Conservation (phyloP, 2,113 vertebrate genomes). For the Thomomys bottae region DNA sequence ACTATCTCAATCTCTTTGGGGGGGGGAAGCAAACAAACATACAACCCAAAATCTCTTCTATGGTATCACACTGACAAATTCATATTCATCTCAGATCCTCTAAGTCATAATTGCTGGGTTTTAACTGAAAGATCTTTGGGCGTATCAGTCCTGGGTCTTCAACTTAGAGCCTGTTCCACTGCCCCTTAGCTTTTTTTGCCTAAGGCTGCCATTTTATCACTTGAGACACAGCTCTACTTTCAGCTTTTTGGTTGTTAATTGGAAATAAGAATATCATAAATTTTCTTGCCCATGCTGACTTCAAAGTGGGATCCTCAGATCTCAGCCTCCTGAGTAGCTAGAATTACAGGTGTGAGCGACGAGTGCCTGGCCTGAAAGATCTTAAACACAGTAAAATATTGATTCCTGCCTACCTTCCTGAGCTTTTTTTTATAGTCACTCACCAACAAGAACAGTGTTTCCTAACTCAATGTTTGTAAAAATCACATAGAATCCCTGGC, state of each 20-base stretch:
- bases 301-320: too few relatives aligned
- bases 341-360: too few relatives aligned
- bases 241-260: too few relatives aligned
- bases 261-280: too few relatives aligned
- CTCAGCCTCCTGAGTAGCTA: too few relatives aligned
- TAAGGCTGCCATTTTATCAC: too few relatives aligned
- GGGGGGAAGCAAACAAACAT: neutral
- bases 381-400: neutral
- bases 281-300: too few relatives aligned
- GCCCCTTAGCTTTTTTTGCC: too few relatives aligned
- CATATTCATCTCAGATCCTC: neutral
- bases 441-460: neutral
- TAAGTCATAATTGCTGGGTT: neutral
- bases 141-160: too few relatives aligned
- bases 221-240: too few relatives aligned
- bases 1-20: neutral
- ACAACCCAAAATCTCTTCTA: neutral
- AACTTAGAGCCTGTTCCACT: too few relatives aligned
- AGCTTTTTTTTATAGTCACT: neutral
- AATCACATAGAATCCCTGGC: neutral
- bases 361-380: too few relatives aligned
- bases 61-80: neutral
- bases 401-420: neutral
- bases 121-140: neutral
- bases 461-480: neutral